Conservation (phyloP, 2,888 invertebrate species). For the Pseudococcus longispinus region DNA sequence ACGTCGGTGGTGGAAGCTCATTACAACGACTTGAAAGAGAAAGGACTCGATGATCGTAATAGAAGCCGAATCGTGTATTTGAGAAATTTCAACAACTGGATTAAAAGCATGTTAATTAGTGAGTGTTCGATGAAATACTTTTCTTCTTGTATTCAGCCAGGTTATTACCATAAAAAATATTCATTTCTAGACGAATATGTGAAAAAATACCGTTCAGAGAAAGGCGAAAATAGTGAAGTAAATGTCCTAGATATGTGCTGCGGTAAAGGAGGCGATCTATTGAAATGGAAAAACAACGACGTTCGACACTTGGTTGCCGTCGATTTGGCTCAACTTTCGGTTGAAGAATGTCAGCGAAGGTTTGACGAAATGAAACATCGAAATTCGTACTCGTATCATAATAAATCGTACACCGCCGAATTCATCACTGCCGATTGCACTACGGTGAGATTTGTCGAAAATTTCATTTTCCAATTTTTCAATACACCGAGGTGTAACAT, state of each 20-base stretch:
- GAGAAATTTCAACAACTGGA: constrained; percentile 99
- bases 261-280: constrained; percentile 97
- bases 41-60: constrained; percentile 78
- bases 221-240: constrained; percentile 65
- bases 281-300: constrained; percentile 85
- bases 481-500: not conserved
- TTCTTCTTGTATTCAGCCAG: constrained; percentile 43
- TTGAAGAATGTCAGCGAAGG: constrained; percentile 86
- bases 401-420: constrained; percentile 76
- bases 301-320: constrained; percentile 86
- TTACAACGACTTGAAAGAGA: constrained; percentile 89
- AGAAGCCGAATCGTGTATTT: constrained; percentile 91
- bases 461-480: not conserved
- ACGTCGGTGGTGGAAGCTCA: constrained; percentile 80
- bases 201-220: not conserved
- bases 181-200: constrained; percentile 40
- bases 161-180: not conserved
- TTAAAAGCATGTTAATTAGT: constrained; percentile 94
- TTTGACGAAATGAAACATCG: constrained; percentile 70
- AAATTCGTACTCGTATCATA: constrained; percentile 61
- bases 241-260: constrained; percentile 93
- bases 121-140: constrained; percentile 62
- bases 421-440: constrained; percentile 93
- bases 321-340: constrained; percentile 91
- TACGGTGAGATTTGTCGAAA: constrained; percentile 66